Evolutionary conservation across 2,888 invertebrate species (phyloP).

Genomic region (Agriopis aurantiaria): DNA sequence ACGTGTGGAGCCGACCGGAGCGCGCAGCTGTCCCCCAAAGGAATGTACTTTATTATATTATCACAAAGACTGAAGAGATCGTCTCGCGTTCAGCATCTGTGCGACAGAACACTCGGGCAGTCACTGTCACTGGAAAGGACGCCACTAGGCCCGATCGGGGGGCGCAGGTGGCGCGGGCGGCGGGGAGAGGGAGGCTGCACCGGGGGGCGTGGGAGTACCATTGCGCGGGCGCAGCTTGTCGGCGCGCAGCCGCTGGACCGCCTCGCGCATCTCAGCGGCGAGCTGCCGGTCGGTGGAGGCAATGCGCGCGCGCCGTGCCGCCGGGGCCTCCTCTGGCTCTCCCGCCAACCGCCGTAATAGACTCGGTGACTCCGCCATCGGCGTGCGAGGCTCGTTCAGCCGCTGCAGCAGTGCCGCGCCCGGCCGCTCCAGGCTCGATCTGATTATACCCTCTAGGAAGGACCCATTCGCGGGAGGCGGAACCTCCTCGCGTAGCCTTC

Average conservation of each 20-base stretch:
- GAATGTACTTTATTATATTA: conserved; percentile 83
- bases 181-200: conserved; percentile 54
- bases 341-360: conserved; percentile 91
- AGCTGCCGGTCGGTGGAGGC: conserved; percentile 82
- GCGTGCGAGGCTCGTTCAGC: conserved; percentile 61
- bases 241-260: conserved; percentile 80
- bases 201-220: conserved; percentile 74
- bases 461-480: conserved; percentile 90
- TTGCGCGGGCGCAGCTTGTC: conserved; percentile 78
- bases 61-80: conserved; percentile 79
- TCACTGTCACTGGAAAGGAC: conserved; percentile 18
- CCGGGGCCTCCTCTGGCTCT: conserved; percentile 85
- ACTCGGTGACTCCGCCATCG: conserved; percentile 83
- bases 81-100: conserved; percentile 37
- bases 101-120: conserved; percentile 44
- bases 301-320: conserved; percentile 80
- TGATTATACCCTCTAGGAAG: conserved; percentile 94
- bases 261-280: conserved; percentile 82
- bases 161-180: conserved; percentile 61
- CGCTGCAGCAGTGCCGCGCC: conserved; percentile 72
- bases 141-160: conserved; percentile 64
- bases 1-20: conserved; percentile 39
- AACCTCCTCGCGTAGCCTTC: conserved; percentile 91
- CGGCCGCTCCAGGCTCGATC: conserved; percentile 91
- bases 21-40: conserved; percentile 57